Conservation (phyloP, 2,888 invertebrate genomes). For the Drosophila robusta region DNA sequence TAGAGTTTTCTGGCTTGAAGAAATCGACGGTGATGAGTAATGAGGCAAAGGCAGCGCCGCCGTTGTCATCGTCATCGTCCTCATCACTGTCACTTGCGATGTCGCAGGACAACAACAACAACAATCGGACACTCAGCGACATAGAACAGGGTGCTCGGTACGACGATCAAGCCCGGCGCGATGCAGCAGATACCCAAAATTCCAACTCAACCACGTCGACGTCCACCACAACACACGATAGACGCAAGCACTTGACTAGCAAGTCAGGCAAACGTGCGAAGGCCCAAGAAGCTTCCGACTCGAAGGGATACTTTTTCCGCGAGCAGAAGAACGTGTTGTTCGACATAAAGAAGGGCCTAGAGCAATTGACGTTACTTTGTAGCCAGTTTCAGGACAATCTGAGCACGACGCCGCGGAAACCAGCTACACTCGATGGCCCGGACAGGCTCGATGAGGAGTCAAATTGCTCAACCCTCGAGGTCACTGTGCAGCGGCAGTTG, state of each 20-base stretch:
- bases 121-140: constrained; percentile 43
- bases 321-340: constrained; percentile 81
- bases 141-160: constrained; percentile 21
- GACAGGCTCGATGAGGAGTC: background rate
- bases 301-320: constrained; percentile 72
- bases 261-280: constrained; percentile 10
- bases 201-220: background rate
- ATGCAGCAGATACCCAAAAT: background rate
- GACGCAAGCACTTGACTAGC: constrained; percentile 15
- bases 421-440: background rate
- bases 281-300: constrained; percentile 7
- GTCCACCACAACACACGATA: background rate
- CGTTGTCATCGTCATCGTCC: constrained; percentile 3
- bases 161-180: constrained; percentile 1
- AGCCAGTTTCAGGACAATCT: constrained; percentile 75
- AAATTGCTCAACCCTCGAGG: constrained; percentile 35
- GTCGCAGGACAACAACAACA: constrained; percentile 54
- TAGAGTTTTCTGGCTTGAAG: constrained; percentile 39
- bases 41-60: background rate
- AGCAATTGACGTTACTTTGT: constrained; percentile 77
- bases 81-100: constrained; percentile 6
- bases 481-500: constrained; percentile 56
- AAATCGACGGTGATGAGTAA: constrained; percentile 11
- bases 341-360: constrained; percentile 83
- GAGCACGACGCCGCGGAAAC: background rate